phyloP scores from a whole-genome alignment of 2,113 vertebrate species.

The Notiomystis cincta region DNA sequence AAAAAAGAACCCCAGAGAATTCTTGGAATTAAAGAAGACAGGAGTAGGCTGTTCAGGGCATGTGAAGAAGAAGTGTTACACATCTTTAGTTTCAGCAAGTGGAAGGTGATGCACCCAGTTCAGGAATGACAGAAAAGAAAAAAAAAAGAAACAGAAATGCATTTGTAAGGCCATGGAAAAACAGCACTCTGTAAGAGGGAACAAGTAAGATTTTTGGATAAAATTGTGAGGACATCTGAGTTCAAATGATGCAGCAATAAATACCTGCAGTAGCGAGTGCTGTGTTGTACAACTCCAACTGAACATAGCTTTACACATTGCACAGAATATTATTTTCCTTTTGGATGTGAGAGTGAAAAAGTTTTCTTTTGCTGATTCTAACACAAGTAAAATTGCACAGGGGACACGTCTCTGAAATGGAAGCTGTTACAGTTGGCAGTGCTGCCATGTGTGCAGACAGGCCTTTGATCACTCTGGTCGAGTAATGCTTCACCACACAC shows the following conservation, averaged over 20 bases:
- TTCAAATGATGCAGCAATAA: not conserved
- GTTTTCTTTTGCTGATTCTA: not conserved
- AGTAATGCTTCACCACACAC: not conserved
- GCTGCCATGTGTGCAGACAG: not conserved
- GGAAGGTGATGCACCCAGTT: not conserved
- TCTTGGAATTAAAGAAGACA: not conserved
- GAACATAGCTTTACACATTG: not conserved
- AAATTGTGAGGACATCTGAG: not conserved
- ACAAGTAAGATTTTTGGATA: not conserved
- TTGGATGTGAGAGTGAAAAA: not conserved
- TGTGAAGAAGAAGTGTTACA: not conserved
- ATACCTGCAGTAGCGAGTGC: not conserved
- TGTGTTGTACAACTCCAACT: rapidly evolving
- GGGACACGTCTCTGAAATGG: not conserved
- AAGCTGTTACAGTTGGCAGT: not conserved
- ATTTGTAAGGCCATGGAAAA: not conserved
- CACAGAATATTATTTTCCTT: not conserved
- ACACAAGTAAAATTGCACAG: not conserved
- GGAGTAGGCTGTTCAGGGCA: not conserved
- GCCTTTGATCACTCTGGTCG: not conserved
- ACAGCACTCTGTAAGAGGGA: not conserved
- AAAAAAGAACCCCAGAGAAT: not conserved
- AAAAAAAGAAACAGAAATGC: not conserved
- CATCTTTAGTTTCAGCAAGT: not conserved
- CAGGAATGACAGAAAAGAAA: not conserved